Conservation (phyloP, 1,140 invertebrate species). For the Chlorops oryzae region DNA sequence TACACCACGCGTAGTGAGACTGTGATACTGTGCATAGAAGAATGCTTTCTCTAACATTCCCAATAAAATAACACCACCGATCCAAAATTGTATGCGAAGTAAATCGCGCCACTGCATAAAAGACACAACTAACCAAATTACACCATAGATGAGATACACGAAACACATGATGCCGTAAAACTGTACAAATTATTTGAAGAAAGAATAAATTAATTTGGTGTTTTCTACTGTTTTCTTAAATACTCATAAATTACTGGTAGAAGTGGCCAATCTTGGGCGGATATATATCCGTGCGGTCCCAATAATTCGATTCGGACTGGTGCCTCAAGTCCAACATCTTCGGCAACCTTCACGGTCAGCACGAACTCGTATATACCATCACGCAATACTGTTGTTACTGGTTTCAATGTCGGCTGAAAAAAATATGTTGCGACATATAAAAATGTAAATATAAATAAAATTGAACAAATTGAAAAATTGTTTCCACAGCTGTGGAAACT, state of each 20-base stretch:
- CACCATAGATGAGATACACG: conserved; percentile 75
- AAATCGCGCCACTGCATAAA: conserved; percentile 84
- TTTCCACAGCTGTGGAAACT: not conserved
- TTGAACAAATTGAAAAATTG: conserved; percentile 5
- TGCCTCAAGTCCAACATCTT: conserved; percentile 46
- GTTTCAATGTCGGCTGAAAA: conserved; percentile 37
- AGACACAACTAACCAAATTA: conserved; percentile 78
- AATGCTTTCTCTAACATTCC: conserved; percentile 82
- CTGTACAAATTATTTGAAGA: conserved; percentile 47
- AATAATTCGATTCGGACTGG: conserved; percentile 60
- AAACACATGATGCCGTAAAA: conserved; percentile 90
- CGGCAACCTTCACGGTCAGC: conserved; percentile 35
- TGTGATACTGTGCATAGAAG: conserved; percentile 84
- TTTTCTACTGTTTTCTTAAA: conserved; percentile 5
- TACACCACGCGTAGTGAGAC: conserved; percentile 66
- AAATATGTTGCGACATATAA: not conserved
- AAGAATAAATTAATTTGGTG: not conserved
- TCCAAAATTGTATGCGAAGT: conserved; percentile 92
- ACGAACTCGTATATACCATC: conserved; percentile 56
- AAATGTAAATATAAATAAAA: not conserved
- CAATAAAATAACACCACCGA: conserved; percentile 80
- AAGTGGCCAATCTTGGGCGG: conserved; percentile 68
- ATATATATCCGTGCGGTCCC: conserved; percentile 63
- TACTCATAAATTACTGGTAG: conserved; percentile 52
- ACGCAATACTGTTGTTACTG: conserved; percentile 46